Conservation (phyloP, 2,888 invertebrate genomes). For the Sceliomorpha sp. region DNA sequence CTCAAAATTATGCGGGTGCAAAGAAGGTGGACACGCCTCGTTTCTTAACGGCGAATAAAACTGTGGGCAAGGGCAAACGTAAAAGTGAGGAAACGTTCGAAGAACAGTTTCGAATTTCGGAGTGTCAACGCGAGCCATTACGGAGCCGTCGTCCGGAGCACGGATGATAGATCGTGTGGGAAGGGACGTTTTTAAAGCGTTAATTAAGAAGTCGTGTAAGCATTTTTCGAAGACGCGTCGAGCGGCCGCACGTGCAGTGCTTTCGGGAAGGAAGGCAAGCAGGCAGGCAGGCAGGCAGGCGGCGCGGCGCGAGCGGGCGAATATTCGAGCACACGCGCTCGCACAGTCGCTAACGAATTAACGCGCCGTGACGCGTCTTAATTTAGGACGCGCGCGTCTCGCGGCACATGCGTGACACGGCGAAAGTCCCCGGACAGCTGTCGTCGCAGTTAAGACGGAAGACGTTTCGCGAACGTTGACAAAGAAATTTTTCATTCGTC, state of each 20-base stretch:
- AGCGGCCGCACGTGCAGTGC: constrained; percentile 51
- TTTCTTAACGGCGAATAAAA: no score
- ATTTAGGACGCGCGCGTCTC: constrained; percentile 64
- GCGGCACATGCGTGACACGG: constrained; percentile 40
- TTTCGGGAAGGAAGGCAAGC: no score
- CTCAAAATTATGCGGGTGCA: no score
- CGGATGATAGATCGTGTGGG: constrained; percentile 60
- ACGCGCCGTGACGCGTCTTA: constrained; percentile 68
- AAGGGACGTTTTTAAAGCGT: constrained; percentile 63
- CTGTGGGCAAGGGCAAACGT: no score
- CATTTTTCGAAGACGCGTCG: constrained; percentile 57
- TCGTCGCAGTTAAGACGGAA: constrained; percentile 49
- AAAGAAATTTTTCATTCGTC: constrained; percentile 10
- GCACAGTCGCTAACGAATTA: constrained; percentile 61
- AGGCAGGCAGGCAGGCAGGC: no score
- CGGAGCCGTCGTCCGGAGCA: constrained; percentile 22
- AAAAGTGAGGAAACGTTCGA: no score
- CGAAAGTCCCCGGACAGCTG: constrained; percentile 53
- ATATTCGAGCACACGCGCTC: constrained; percentile 51
- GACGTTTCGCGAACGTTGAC: constrained; percentile 28
- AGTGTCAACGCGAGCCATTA: constrained; percentile 16
- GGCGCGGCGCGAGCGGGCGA: no score
- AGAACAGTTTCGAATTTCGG: no score
- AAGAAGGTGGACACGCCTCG: no score
- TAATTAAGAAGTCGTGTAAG: constrained; percentile 67